Evolutionary conservation across 2,888 invertebrate species (phyloP).

Genomic region (Archips crataeganus): DNA sequence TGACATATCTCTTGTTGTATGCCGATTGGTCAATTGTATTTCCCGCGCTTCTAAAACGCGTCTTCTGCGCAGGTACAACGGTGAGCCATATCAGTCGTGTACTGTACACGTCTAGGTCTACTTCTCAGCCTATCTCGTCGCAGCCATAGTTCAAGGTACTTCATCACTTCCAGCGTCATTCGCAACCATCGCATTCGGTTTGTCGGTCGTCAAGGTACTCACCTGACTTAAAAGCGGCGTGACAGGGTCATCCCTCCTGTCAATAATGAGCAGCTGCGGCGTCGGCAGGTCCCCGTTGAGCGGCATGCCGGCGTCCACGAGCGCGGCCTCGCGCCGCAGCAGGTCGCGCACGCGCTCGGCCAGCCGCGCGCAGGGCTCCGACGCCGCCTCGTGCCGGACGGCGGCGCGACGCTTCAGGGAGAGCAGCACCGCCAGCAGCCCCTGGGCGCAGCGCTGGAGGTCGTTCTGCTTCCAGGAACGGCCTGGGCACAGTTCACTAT

Average conservation of each 20-base stretch:
- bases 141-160: too few relatives aligned
- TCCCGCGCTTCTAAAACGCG: too few relatives aligned
- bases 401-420: slow-evolving; percentile 96
- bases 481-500: slow-evolving; percentile 64
- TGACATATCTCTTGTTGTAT: too few relatives aligned
- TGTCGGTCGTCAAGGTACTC: too few relatives aligned
- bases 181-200: too few relatives aligned
- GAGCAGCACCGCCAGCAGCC: slow-evolving; percentile 93
- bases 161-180: too few relatives aligned
- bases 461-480: slow-evolving; percentile 92
- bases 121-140: too few relatives aligned
- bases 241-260: slow-evolving; percentile 97
- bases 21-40: too few relatives aligned
- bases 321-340: slow-evolving; percentile 93
- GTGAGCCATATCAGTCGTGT: too few relatives aligned
- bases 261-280: slow-evolving; percentile 95
- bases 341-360: slow-evolving; percentile 95
- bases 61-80: too few relatives aligned
- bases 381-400: slow-evolving; percentile 95
- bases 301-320: slow-evolving; percentile 93
- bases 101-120: too few relatives aligned
- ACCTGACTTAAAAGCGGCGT: slow-evolving; percentile 97
- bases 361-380: slow-evolving; percentile 93
- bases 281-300: slow-evolving; percentile 91
- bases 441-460: slow-evolving; percentile 93